Base-by-base conservation (phyloP, 2,888 invertebrate genomes). In the Galerucella pusilla region DNA sequence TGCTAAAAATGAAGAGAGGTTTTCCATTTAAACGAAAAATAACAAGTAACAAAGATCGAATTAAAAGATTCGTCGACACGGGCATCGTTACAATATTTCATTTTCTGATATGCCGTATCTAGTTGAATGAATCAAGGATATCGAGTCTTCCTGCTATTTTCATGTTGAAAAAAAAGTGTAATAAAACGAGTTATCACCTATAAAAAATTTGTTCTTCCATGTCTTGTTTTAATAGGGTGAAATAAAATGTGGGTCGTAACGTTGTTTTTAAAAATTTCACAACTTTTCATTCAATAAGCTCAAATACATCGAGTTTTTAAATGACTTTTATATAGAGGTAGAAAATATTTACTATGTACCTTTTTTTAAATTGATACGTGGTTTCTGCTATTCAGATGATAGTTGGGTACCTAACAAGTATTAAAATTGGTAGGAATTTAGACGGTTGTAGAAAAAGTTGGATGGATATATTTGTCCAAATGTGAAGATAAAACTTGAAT, bases 111-210 rank as follows among this genome's bases (percentile, higher is more conserved):
- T 64, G 70, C 28, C 52, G 16, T 71, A 71, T 71, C 70, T 63
- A 20, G 64, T 54, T 42, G 54, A 71, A 61, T 71, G 70, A 64
- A 63, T 71, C 61, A 35, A 52, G 64, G 63, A 71, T 71, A 64
- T 71, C 70, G 52, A 64, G 63, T 70, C 63, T 71, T 71, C 63
- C 70, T 63, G 63, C 63, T 71, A 70, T 71, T 63, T 71, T 42
- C 52, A 71, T 71, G 70, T 42, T 9, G 63, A 64, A 71, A 71
- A 70, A 63, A 60, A 14, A 28, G 45, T 61, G 69, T 46, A 60
- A 60, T 69, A 69, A 69, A 69, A 61, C 59, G 60, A 45, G 69
- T 69, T 69, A 69, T 69, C 69, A 69, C 14, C 49, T 49, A 11
- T 49, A 49, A 49, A 49, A 49, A 49, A 49, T 14, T 46, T 49